Evolutionary conservation across 2,113 vertebrate species (phyloP), one percentile per base, ranked within the genome.

Genomic region (Gymnogyps californianus): DNA sequence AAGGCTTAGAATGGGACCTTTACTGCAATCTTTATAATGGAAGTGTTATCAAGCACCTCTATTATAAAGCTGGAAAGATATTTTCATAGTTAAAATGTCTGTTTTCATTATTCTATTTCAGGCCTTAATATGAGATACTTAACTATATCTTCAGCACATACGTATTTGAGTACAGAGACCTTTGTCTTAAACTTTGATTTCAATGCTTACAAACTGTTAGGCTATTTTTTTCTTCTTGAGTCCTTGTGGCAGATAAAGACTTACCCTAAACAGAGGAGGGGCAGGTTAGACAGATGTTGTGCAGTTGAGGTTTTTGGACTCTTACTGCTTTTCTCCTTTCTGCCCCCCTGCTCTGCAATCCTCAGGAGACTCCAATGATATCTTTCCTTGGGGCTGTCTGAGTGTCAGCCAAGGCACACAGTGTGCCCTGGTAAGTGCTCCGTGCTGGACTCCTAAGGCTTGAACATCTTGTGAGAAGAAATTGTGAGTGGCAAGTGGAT

Each of bases 21-120:
- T 95, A 47, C 61, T 61, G 25, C 18, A 59, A 31, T 61, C 49
- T 89, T 91, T 84, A 26, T 64, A 92, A 89, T 57, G 32, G 24
- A 70, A 34, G 31, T 51, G 4, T 34, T 96, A 65, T 85, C 46
- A 59, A 71, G 69, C 4, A 90, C 38, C 29, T 78, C 17, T 49
- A 13, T 89, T 70, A 82, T 67, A 75, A 89, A 90, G 13, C 9
- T 75, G 22, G 25, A 80, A 79, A 76, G 8, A 38, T 59, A 55
- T 71, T 74, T 87, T 88, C 51, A 57, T n/a, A 76, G 65, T 66
- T 84, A 67, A 90, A 84, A 87, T 54, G 4, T 44, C 38, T 94
- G 10, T 42, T 95, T 94, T 89, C n/a, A 59, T 94, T 87, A 87
- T 72, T 93, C 10, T 79, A 6, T 82, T 90, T 80, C 40, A 82